phyloP scores from a whole-genome alignment of 2,888 invertebrate species.

The Lutraria lutraria region DNA sequence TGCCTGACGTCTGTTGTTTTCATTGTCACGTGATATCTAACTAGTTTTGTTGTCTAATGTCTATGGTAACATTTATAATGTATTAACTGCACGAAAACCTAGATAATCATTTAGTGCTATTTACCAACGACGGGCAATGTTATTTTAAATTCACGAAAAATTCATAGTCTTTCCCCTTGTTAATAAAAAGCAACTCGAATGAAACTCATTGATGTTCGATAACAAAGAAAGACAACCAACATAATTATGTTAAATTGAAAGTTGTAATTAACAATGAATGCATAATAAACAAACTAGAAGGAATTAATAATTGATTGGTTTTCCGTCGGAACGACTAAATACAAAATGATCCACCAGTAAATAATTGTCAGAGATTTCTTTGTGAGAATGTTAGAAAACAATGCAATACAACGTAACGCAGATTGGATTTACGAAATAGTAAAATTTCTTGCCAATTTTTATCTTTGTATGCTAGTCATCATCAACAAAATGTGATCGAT shows the following conservation, averaged over 20 bases:
- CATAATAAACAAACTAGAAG: neutral
- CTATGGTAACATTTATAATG: neutral
- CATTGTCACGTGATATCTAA: neutral
- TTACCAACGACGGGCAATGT: neutral
- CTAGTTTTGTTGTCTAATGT: neutral
- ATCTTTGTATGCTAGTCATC: neutral
- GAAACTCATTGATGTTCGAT: slow-evolving; percentile 24
- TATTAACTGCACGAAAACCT: neutral
- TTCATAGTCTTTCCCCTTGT: neutral
- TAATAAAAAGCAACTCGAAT: slow-evolving; percentile 11
- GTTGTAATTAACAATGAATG: neutral
- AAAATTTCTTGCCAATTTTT: neutral
- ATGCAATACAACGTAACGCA: neutral
- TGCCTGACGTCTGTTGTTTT: slow-evolving; percentile 40
- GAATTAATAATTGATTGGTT: slow-evolving; percentile 42
- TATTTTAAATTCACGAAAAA: slow-evolving; percentile 23
- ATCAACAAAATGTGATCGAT: neutral
- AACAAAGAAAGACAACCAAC: slow-evolving; percentile 3
- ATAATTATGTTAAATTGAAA: slow-evolving; percentile 36
- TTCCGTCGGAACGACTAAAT: neutral
- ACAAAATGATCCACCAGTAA: neutral
- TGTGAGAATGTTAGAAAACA: neutral
- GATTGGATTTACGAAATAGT: neutral
- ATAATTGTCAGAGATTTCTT: slow-evolving; percentile 17
- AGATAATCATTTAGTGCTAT: neutral